Base-by-base conservation (phyloP, 2,113 vertebrate genomes). In the Lophochroa leadbeateri region DNA sequence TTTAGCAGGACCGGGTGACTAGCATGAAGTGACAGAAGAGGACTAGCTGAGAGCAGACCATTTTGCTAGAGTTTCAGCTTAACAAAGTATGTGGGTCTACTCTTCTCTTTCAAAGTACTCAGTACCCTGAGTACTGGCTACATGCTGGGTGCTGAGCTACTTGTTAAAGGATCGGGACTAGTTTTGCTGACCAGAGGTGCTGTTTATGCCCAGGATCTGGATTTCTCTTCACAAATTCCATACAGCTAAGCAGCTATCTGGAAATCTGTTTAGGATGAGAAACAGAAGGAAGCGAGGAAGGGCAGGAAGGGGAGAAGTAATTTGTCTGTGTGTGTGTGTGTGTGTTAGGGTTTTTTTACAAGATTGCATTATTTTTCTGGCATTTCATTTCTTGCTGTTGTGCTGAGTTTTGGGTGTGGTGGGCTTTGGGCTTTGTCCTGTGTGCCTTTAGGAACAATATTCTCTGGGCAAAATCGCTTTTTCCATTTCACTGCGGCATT, bases 171-270 rank as follows among this genome's bases (percentile, higher is more conserved):
- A n/a, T 13, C 2, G 0, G 52, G 69, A 52, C 35, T 57, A 33
- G 44, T 81, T 87, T 68, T 37, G 7, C 76, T 2, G 4, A 79
- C 17, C 20, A 72, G 67, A 43, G 61, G 17, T 79, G 60, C 24
- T 68, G 35, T 71, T 71, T 21, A 17, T 92, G 69, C 15, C 65
- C 65, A 82, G 25, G 60, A 57, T 88, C 80, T 95, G 92, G 57
- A 94, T 89, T 96, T 96, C 92, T 95, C 81, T 91, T 95, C 76
- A 95, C 31, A 63, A 89, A 95, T 89, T 94, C 86, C 80, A 35
- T 72, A 82, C 13, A 92, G 57, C 86, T 94, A 82, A 93, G 72
- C 53, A 87, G 60, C 31, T 94, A 76, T 94, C 94, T 95, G 96
- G 94, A 95, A 97, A 95, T 92, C 67, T 72, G 65, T n/a, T 96